Conservation (phyloP, 1,140 invertebrate genomes). For the Monochamus saltuarius region DNA sequence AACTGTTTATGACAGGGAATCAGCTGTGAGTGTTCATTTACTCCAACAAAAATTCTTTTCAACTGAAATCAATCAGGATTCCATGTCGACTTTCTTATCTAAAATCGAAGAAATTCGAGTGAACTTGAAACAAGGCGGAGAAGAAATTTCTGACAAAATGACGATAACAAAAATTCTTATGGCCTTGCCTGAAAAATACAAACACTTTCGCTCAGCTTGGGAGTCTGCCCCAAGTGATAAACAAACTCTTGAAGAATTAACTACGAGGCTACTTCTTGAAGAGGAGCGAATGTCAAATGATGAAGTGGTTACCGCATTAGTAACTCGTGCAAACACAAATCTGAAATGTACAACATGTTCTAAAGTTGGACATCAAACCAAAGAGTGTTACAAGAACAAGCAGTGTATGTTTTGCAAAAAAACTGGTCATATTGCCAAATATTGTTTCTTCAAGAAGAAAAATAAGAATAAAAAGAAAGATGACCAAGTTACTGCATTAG, state of each 20-base stretch:
- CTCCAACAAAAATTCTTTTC: constrained; percentile 43
- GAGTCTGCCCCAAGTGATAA: constrained; percentile 38
- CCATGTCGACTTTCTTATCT: constrained; percentile 37
- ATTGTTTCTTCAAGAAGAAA: constrained; percentile 3
- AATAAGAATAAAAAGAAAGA: background rate
- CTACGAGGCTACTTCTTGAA: constrained; percentile 42
- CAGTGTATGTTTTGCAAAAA: constrained; percentile 9
- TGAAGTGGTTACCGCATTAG: constrained; percentile 5
- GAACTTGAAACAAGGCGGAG: constrained; percentile 37
- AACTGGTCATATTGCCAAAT: background rate
- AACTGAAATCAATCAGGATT: constrained; percentile 17
- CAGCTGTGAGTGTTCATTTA: constrained; percentile 37
- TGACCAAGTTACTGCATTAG: too few species aligned
- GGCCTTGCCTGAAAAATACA: constrained; percentile 39
- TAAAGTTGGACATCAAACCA: constrained; percentile 1
- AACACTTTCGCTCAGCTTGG: constrained; percentile 40
- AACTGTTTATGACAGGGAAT: constrained; percentile 42
- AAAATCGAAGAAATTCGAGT: constrained; percentile 37
- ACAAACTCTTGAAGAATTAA: constrained; percentile 42
- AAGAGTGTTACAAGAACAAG: background rate
- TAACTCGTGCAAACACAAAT: background rate
- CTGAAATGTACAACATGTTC: background rate
- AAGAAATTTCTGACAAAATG: constrained; percentile 39
- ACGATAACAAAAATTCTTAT: constrained; percentile 45
- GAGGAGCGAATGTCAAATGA: constrained; percentile 41